Percentiles rank a stretch among this genome's conserved stretches.
Conservation (phyloP, 2,797 vertebrate genomes). For the Kryptolebias ocellatus region DNA sequence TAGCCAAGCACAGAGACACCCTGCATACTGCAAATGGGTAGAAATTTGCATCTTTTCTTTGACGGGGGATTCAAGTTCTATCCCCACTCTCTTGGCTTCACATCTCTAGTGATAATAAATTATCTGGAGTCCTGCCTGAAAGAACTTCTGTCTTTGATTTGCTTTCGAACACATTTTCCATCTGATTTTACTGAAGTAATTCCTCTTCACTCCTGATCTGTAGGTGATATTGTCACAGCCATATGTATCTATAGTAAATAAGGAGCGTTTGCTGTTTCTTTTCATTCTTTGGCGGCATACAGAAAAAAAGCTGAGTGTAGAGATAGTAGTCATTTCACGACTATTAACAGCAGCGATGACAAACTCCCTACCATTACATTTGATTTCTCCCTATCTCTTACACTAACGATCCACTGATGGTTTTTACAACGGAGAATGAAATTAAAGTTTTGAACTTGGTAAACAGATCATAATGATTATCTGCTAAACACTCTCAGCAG, state of each 20-base stretch:
- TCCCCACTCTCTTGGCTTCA: slow-evolving; percentile 33
- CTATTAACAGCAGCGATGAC: slow-evolving; percentile 35
- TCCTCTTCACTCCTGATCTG: slow-evolving; percentile 43
- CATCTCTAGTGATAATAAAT: slow-evolving; percentile 58
- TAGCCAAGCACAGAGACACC: slow-evolving; percentile 61
- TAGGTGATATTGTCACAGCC: slow-evolving; percentile 49
- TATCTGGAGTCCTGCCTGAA: slow-evolving; percentile 51
- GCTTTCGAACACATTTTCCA: slow-evolving; percentile 46
- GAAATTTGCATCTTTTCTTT: slow-evolving; percentile 61
- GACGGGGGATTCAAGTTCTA: slow-evolving; percentile 19
- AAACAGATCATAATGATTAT: slow-evolving; percentile 43
- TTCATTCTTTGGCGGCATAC: slow-evolving; percentile 32
- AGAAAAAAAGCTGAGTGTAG: slow-evolving; percentile 5
- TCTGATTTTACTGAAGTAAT: slow-evolving; percentile 37
- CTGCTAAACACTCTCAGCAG: slow-evolving; percentile 14
- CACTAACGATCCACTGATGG: slow-evolving; percentile 20
- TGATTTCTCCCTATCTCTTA: slow-evolving; percentile 37
- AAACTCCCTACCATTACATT: slow-evolving; percentile 25
- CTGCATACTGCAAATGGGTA: slow-evolving; percentile 51
- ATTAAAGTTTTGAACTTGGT: slow-evolving; percentile 39
- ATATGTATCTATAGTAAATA: slow-evolving; percentile 38
- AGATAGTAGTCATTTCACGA: slow-evolving; percentile 41
- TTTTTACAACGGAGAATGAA: slow-evolving; percentile 45
- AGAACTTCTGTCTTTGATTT: slow-evolving; percentile 62
- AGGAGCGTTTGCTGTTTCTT: slow-evolving; percentile 36